Evolutionary conservation across 2,113 vertebrate species (phyloP).

Genomic region (Sturnus vulgaris): DNA sequence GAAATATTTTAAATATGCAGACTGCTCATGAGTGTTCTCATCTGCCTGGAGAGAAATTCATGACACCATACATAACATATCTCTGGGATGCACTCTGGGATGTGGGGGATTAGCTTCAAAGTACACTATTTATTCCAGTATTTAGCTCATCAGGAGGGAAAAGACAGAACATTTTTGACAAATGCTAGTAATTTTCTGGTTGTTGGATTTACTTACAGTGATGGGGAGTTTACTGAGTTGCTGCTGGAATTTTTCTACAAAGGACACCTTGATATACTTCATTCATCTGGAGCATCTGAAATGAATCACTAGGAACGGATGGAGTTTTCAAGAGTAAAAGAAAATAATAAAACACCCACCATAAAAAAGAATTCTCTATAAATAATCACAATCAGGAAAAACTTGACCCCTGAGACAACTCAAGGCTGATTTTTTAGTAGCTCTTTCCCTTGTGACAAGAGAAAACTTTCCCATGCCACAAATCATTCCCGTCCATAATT

Average conservation of each 20-base stretch:
- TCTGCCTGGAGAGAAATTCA: neutral
- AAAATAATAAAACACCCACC: constrained; percentile 18
- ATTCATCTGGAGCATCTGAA: constrained; percentile 36
- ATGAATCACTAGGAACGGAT: neutral
- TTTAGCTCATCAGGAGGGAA: neutral
- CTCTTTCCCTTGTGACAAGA: constrained; percentile 31
- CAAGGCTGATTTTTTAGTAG: constrained; percentile 32
- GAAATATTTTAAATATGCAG: neutral
- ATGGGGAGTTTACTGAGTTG: neutral
- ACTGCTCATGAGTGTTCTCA: neutral
- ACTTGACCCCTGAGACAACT: constrained; percentile 10
- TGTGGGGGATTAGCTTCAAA: neutral
- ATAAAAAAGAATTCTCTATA: constrained; percentile 42
- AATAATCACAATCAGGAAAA: constrained; percentile 38
- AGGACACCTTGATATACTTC: neutral
- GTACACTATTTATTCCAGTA: neutral
- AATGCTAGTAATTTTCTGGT: neutral
- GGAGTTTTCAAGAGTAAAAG: constrained; percentile 40
- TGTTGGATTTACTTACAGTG: constrained; percentile 22
- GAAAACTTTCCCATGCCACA: constrained; percentile 38
- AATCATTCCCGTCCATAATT: neutral
- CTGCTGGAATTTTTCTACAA: neutral
- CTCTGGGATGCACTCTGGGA: neutral
- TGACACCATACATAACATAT: neutral
- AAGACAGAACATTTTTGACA: neutral